Evolutionary conservation across 2,888 invertebrate genomes (phyloP), one percentile per base, ranked within the genome.

Genomic region (Mellilla xanthometata): DNA sequence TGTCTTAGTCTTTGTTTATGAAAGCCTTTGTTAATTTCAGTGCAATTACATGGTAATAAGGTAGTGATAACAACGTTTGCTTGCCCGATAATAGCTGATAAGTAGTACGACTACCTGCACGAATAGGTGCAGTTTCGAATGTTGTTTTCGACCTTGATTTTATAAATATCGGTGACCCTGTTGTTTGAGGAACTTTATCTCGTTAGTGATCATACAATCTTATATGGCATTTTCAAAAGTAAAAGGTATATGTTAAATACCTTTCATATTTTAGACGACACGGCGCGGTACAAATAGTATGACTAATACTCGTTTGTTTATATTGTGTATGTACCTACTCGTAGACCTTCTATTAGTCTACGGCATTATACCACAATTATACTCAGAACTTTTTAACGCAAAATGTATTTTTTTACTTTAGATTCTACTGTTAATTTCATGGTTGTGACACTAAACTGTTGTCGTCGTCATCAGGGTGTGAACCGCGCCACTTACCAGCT

Each of bases 11-110:
- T 67, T 46, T 42, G 55, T 58, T 55, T 54, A 54, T 62, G 60
- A 58, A 50, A 53, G 47, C 49, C 56, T 45, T 41, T 42, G 49
- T 31, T 48, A 49, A 49, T 55, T 52, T 45, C 27, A 43, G 28
- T 48, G 60, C 47, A 54, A 63, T 61, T 59, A 54, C 59, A 58
- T 59, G 66, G 69, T 72, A 74, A 65, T 59, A 58, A 60, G 62
- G 61, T 63, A 54, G 47, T 62, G 76, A 77, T 78, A 77, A 60
- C 57, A 59, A 36, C 62, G 67, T 76, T 73, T 73, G 55, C 60
- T 50, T 64, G 58, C 51, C 60, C 65, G 74, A 76, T 76, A 74
- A 62, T 52, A 40, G 40, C 34, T 54, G 62, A 65, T 60, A 70
- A 65, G 58, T 65, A 56, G 60, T 59, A 64, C 66, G 42, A 53